A percentile compares a stretch with the other conserved stretches of the same genome.
Conservation (phyloP, 2,888 invertebrate genomes). For the Poecilus cupreus region DNA sequence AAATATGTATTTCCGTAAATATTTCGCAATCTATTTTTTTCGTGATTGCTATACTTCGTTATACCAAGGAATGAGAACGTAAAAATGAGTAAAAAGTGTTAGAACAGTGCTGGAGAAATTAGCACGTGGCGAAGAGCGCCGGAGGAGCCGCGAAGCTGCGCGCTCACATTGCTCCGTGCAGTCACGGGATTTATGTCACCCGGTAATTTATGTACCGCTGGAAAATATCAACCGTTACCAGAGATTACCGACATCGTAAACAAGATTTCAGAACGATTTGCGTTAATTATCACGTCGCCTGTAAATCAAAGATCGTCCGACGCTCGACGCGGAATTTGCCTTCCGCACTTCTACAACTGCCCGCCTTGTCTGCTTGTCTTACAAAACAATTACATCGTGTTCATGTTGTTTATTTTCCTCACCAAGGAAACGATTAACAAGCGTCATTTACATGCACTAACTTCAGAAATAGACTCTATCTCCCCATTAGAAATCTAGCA, state of each 20-base stretch:
- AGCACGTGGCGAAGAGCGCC: slow-evolving; percentile 6
- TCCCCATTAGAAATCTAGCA: background rate
- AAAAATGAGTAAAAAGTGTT: too few species aligned
- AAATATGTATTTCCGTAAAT: too few species aligned
- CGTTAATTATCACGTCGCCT: slow-evolving; percentile 44
- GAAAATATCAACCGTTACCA: slow-evolving; percentile 57
- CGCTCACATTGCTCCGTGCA: slow-evolving; percentile 7
- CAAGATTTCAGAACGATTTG: slow-evolving; percentile 55
- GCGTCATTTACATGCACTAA: background rate
- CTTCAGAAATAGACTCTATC: background rate
- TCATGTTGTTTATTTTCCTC: background rate
- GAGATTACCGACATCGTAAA: slow-evolving; percentile 58
- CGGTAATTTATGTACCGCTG: slow-evolving; percentile 51
- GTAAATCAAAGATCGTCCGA: slow-evolving; percentile 45
- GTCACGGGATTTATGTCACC: slow-evolving; percentile 52
- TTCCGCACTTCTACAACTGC: background rate
- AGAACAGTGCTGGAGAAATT: background rate
- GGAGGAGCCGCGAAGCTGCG: background rate
- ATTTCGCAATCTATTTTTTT: too few species aligned
- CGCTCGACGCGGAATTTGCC: background rate
- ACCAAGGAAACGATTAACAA: background rate
- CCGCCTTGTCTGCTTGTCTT: background rate
- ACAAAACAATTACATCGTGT: slow-evolving; percentile 28
- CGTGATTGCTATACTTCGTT: too few species aligned
- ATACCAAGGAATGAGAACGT: too few species aligned